Evolutionary conservation across 2,797 vertebrate genomes (phyloP).

Genomic region (Coluber constrictor): DNA sequence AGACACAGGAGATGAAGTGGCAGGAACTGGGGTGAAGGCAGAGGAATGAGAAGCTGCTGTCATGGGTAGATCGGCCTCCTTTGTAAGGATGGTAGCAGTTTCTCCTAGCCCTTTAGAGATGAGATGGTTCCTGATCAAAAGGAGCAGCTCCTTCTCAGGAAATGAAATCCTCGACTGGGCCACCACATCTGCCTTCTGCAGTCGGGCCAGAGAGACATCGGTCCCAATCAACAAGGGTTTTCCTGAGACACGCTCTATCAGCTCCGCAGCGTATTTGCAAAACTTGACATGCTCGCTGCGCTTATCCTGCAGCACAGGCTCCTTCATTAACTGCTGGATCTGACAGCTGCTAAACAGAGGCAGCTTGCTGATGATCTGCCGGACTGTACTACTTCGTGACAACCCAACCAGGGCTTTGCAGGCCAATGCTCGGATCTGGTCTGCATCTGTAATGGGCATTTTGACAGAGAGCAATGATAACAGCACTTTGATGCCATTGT

Average conservation of each 20-base stretch:
- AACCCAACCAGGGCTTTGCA: slow-evolving; percentile 96
- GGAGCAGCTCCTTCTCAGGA: slow-evolving; percentile 94
- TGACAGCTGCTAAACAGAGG: slow-evolving; percentile 97
- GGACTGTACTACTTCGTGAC: slow-evolving; percentile 87
- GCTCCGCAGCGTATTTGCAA: slow-evolving; percentile 93
- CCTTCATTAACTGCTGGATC: slow-evolving; percentile 99
- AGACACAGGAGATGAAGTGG: slow-evolving; percentile 79
- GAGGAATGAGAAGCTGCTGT: slow-evolving; percentile 83
- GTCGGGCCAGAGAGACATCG: slow-evolving; percentile 91
- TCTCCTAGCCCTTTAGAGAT: slow-evolving; percentile 93
- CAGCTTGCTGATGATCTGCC: slow-evolving; percentile 98
- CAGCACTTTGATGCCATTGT: slow-evolving; percentile 98
- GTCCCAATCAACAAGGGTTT: slow-evolving; percentile 93
- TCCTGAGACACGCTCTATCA: slow-evolving; percentile 95
- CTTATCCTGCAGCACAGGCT: slow-evolving; percentile 97
- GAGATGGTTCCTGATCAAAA: slow-evolving; percentile 97
- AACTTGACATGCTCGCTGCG: slow-evolving; percentile 97
- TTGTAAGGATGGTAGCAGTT: slow-evolving; percentile 86
- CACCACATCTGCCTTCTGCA: slow-evolving; percentile 95
- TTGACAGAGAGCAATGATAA: slow-evolving; percentile 93
- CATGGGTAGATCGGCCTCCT: slow-evolving; percentile 96
- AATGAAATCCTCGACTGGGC: slow-evolving; percentile 95
- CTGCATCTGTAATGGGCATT: slow-evolving; percentile 98
- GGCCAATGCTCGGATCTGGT: slow-evolving; percentile 93
- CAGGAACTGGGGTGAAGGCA: slow-evolving; percentile 76